phyloP scores from a whole-genome alignment of 2,797 vertebrate species.

The Spinus pinus region DNA sequence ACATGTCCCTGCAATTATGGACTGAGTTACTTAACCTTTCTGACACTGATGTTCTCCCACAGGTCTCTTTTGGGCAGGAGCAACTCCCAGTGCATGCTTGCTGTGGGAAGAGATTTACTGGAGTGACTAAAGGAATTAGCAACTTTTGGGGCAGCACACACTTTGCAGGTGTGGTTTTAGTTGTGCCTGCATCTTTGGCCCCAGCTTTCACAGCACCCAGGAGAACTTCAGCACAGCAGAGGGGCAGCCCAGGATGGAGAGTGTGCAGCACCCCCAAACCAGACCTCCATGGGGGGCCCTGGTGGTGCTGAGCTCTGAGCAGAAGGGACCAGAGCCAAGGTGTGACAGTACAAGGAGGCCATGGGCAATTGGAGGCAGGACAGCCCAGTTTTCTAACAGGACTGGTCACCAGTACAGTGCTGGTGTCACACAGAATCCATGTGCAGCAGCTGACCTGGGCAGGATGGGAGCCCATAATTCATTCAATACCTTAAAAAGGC shows the following conservation, averaged over 20 bases:
- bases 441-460: background rate
- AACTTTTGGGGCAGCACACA: background rate
- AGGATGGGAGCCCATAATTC: background rate
- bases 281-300: background rate
- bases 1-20: conserved; percentile 25
- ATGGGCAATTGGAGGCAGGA: background rate
- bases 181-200: background rate
- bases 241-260: background rate
- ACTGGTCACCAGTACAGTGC: background rate
- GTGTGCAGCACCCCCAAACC: background rate
- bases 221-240: background rate
- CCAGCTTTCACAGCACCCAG: background rate
- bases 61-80: conserved; percentile 1
- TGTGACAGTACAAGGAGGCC: fast-evolving
- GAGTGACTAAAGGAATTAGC: background rate
- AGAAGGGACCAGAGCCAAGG: background rate
- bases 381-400: background rate
- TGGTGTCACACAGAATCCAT: background rate
- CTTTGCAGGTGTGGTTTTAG: fast-evolving
- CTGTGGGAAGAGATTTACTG: background rate
- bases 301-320: background rate
- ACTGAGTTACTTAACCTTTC: conserved; percentile 53
- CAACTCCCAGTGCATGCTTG: background rate
- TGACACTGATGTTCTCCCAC: conserved; percentile 4
- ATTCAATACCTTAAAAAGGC: background rate